Percentiles rank a stretch among this genome's conserved stretches.
These are phyloP conservation scores for Pandemis heparana DNA, from an alignment of 2,888 invertebrate species.

Conservation along the genomic window DNA sequence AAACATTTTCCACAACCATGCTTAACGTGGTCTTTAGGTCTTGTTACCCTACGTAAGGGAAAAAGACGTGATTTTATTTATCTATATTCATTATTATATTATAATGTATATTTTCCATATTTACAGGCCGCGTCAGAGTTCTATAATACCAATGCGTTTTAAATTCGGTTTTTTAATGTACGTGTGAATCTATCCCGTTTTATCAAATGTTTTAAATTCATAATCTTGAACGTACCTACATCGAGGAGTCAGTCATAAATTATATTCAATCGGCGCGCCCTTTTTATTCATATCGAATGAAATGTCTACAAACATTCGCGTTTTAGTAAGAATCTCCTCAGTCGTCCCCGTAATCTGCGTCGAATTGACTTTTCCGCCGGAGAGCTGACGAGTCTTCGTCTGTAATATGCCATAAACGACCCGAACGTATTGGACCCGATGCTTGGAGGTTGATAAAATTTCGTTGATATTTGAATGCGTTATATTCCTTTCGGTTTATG, in stretches of 20 bases:
- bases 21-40: too few species aligned
- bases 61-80: too few species aligned
- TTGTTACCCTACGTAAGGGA: too few species aligned
- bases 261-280: conserved; percentile 47
- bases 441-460: conserved; percentile 79
- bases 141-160: not conserved
- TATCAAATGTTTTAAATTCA: conserved; percentile 3
- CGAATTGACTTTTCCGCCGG: conserved; percentile 82
- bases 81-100: too few species aligned
- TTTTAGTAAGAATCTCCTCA: conserved; percentile 71
- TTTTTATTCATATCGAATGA: conserved; percentile 65
- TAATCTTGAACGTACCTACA: conserved; percentile 18
- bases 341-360: conserved; percentile 76
- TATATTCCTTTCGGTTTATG: conserved; percentile 75
- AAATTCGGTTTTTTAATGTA: not conserved
- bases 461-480: conserved; percentile 83
- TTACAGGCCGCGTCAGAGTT: not conserved
- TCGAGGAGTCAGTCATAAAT: conserved; percentile 19
- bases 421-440: conserved; percentile 79
- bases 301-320: conserved; percentile 66
- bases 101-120: too few species aligned
- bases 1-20: too few species aligned
- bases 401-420: conserved; percentile 82
- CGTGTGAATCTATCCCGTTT: not conserved
- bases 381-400: conserved; percentile 79